A percentile compares a stretch with the other conserved stretches of the same genome.
phyloP scores from a whole-genome alignment of 2,888 invertebrate genomes.

The Drepana falcataria region DNA sequence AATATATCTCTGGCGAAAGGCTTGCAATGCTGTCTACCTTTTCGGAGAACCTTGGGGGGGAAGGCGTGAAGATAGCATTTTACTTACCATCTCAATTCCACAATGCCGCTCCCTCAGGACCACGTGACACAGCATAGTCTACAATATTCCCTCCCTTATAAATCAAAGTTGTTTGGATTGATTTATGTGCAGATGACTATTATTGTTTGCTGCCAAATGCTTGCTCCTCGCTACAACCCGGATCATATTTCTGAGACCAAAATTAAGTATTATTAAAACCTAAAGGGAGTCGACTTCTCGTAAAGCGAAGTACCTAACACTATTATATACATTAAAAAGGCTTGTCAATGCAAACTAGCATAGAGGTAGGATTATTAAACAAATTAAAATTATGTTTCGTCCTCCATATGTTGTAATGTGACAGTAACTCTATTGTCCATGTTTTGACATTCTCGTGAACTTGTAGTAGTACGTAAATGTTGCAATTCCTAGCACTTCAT shows the following conservation, averaged over 20 bases:
- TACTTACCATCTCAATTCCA: no score
- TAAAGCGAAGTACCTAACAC: no score
- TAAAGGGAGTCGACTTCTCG: no score
- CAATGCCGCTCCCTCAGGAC: no score
- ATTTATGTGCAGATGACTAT: conserved; percentile 49
- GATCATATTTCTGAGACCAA: conserved; percentile 33
- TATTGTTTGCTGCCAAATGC: conserved; percentile 52
- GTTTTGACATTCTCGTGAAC: no score
- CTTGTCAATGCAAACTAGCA: background rate
- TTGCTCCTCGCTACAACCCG: conserved; percentile 40
- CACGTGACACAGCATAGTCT: no score
- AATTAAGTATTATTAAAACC: background rate
- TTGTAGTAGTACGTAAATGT: background rate
- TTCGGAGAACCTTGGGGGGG: no score
- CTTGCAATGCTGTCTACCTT: no score
- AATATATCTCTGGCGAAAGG: no score
- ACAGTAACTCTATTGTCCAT: no score
- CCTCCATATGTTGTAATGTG: background rate
- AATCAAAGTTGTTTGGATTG: conserved; percentile 21
- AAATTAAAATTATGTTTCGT: background rate
- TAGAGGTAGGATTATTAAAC: background rate
- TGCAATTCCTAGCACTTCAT: background rate
- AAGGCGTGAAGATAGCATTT: no score
- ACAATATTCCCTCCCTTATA: conserved; percentile 3
- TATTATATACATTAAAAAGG: background rate